A percentile compares a stretch with the other conserved stretches of the same genome.
phyloP scores from a whole-genome alignment of 2,797 vertebrate genomes.

The Rhynchotus rufescens region DNA sequence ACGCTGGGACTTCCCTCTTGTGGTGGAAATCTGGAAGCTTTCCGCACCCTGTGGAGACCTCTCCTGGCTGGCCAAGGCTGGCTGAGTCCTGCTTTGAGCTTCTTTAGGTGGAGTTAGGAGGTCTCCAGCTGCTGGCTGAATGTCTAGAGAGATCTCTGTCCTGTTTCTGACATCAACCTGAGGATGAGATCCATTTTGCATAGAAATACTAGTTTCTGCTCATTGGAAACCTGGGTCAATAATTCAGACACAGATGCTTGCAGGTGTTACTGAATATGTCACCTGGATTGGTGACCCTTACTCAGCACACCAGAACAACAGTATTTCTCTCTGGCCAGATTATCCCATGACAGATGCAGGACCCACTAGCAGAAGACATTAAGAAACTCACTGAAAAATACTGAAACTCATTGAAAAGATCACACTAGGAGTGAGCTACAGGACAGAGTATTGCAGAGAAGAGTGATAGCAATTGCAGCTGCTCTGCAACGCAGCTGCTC shows the following conservation, averaged over 20 bases:
- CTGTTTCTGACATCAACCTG: fast-evolving
- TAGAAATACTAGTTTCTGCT: not conserved
- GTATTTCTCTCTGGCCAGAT: not conserved
- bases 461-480: no score
- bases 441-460: no score
- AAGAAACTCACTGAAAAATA: no score
- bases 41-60: not conserved
- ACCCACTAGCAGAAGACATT: not conserved
- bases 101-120: fast-evolving
- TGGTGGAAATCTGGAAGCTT: not conserved
- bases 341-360: no score
- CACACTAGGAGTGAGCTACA: no score
- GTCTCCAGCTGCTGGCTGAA: fast-evolving
- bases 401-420: no score
- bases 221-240: fast-evolving
- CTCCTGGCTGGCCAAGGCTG: not conserved
- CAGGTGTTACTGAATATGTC: not conserved
- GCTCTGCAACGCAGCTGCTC: no score
- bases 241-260: not conserved
- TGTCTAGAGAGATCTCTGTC: not conserved
- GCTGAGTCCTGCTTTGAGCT: not conserved
- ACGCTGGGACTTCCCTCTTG: no score
- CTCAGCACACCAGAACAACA: no score
- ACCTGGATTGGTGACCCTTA: not conserved
- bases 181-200: not conserved